phyloP scores from a whole-genome alignment of 2,797 vertebrate species.

The Monodelphis domestica region DNA sequence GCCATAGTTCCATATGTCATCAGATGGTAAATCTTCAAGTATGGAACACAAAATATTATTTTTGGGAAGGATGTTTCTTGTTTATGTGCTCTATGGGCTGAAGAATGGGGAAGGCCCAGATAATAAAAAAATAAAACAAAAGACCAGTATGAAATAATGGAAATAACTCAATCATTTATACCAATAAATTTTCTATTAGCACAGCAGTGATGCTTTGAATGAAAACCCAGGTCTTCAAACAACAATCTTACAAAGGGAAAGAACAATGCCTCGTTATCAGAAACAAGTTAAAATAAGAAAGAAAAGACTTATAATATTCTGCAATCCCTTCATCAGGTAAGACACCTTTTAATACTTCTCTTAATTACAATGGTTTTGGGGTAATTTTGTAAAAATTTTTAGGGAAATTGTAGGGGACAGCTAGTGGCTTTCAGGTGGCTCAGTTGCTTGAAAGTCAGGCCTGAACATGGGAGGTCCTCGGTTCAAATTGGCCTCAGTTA shows the following conservation, averaged over 20 bases:
- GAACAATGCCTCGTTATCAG: too few relatives aligned
- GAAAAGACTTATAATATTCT: too few relatives aligned
- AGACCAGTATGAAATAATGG: not conserved
- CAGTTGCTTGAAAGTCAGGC: too few relatives aligned
- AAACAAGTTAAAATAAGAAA: not conserved
- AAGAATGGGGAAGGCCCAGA: not conserved
- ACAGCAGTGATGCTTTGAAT: not conserved
- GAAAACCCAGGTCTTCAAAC: not conserved
- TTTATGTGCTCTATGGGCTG: too few relatives aligned
- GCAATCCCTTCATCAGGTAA: too few relatives aligned
- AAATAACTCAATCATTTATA: not conserved
- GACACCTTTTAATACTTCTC: not conserved
- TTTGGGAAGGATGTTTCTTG: too few relatives aligned
- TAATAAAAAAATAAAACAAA: not conserved
- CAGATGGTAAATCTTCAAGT: not conserved
- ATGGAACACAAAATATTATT: too few relatives aligned
- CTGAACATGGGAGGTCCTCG: too few relatives aligned
- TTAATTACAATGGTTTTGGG: not conserved
- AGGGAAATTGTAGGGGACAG: too few relatives aligned
- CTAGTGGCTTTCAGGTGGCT: too few relatives aligned
- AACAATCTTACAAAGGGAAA: not conserved
- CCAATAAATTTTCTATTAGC: not conserved
- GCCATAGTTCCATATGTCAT: not conserved
- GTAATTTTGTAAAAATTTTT: too few relatives aligned
- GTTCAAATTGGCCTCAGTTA: too few relatives aligned